Percentiles rank a stretch among this genome's conserved stretches.
Evolutionary conservation across 2,888 invertebrate genomes (phyloP).

Genomic region (Ligdia adustata): DNA sequence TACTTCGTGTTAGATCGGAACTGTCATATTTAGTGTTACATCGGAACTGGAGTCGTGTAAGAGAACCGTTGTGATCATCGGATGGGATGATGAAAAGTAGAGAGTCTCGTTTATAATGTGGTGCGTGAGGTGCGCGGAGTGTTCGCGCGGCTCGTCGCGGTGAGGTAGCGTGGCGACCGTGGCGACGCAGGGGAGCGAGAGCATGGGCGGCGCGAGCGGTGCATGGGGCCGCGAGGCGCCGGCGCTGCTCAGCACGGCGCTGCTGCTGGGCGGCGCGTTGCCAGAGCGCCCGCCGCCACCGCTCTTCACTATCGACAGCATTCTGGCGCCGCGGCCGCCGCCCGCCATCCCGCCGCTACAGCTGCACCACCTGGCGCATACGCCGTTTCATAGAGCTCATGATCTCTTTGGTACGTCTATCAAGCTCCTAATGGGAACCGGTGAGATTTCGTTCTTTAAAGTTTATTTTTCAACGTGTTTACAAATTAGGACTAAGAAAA

Average conservation of each 20-base stretch:
- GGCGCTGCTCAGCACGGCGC: slow-evolving; percentile 78
- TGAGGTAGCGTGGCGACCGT: slow-evolving; percentile 45
- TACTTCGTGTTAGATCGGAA: no score
- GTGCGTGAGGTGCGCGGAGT: slow-evolving; percentile 16
- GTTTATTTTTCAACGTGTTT: neutral
- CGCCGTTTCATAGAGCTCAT: slow-evolving; percentile 87
- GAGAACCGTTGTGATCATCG: no score
- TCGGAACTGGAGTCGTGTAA: no score
- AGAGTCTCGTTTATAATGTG: slow-evolving; percentile 42
- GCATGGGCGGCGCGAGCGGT: slow-evolving; percentile 67
- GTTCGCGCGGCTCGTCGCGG: slow-evolving; percentile 28
- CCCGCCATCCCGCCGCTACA: slow-evolving; percentile 84
- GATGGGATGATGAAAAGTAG: slow-evolving; percentile 37
- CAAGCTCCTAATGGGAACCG: slow-evolving; percentile 39
- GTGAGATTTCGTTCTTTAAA: slow-evolving; percentile 30
- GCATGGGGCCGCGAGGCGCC: slow-evolving; percentile 73
- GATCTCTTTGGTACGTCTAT: slow-evolving; percentile 91
- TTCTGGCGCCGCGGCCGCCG: slow-evolving; percentile 89
- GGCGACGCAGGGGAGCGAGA: slow-evolving; percentile 63
- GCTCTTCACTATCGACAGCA: slow-evolving; percentile 94
- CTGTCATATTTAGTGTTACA: no score
- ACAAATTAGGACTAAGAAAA: no score
- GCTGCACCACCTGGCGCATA: slow-evolving; percentile 85
- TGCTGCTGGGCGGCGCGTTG: slow-evolving; percentile 77
- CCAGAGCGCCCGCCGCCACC: slow-evolving; percentile 79